Evolutionary conservation across 2,113 vertebrate genomes (phyloP), one percentile per base, ranked within the genome.

Genomic region (Ptyas mucosa): DNA sequence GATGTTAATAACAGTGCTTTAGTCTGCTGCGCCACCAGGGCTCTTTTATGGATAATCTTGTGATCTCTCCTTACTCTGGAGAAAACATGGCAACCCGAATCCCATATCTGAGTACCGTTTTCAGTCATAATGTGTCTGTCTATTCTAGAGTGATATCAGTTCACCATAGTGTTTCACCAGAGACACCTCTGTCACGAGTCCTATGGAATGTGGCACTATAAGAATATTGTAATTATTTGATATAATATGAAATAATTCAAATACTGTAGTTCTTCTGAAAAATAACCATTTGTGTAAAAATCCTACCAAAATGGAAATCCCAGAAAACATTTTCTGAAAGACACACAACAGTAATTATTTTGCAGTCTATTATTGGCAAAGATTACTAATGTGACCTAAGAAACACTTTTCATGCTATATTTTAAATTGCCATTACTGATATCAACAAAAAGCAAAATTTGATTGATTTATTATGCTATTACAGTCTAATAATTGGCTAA

Each of bases 211-310:
- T 8, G 69, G n/a, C 69, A 34, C n/a, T 75, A 34, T 75, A 34
- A 75, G n/a, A 15, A 34, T 75, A 8, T 75, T 75, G 69, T 18
- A 75, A 75, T 75, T 34, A 34, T 64, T 64, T 64, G 6, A 75
- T 20, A 75, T 64, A 34, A 34, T 18, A 20, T n/a, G n/a, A 34
- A 75, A 18, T 34, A 75, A 75, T 29, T 52, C 15, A 53, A 46
- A n/a, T 20, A 18, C 20, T 85, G 93, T 46, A 5, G 4, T 86
- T 95, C 90, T 87, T 85, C n/a, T 24, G 57, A 46, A 81, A 57
- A 81, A 29, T 53, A 51, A 51, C 3, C 1, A 43, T 57, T 93
- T 86, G 94, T 87, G 94, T 87, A 46, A 95, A 57, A 55, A 89
- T 26, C 3, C 0, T 52, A 54, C 91, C 95, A 51, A 85, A 46